Evolutionary conservation across 1,140 invertebrate species (phyloP).

Genomic region (Coelopa frigida): DNA sequence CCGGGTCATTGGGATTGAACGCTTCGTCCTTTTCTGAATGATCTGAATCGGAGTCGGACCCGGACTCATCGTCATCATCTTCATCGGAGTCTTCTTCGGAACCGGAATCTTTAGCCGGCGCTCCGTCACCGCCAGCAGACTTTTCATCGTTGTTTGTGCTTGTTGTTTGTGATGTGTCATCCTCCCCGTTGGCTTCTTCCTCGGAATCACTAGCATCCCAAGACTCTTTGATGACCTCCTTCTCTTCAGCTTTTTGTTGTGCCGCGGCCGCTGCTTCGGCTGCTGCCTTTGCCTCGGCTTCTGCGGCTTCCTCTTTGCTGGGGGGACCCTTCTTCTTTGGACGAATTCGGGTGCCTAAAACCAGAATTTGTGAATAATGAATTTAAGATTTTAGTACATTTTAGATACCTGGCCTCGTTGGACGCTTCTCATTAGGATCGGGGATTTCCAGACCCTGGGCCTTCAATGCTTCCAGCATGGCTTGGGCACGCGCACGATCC

Average conservation of each 20-base stretch:
- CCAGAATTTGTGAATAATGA: neutral
- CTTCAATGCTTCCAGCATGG: slow-evolving; percentile 79
- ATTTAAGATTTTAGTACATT: slow-evolving; percentile 22
- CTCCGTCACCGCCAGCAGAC: slow-evolving; percentile 25
- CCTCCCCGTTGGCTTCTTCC: slow-evolving; percentile 49
- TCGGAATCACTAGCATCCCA: slow-evolving; percentile 76
- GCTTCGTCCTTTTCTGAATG: slow-evolving; percentile 46
- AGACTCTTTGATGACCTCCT: slow-evolving; percentile 67
- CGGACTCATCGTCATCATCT: slow-evolving; percentile 31
- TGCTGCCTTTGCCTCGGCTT: slow-evolving; percentile 43
- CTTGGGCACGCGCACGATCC: slow-evolving; percentile 77
- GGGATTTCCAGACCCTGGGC: slow-evolving; percentile 72
- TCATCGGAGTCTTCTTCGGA: slow-evolving; percentile 47
- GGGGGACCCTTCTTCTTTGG: slow-evolving; percentile 57
- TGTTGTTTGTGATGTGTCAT: slow-evolving; percentile 40
- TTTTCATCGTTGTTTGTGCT: slow-evolving; percentile 39
- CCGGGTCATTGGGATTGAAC: slow-evolving; percentile 49
- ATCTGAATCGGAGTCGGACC: slow-evolving; percentile 17
- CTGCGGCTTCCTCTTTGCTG: slow-evolving; percentile 45
- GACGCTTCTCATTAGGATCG: slow-evolving; percentile 54
- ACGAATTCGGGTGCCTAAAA: slow-evolving; percentile 56
- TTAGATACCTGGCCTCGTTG: slow-evolving; percentile 52
- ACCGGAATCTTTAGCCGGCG: slow-evolving; percentile 40
- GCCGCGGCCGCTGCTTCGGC: slow-evolving; percentile 33
- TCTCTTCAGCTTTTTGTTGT: slow-evolving; percentile 46